Conservation (phyloP, 2,113 vertebrate genomes). For the Chrysochloris asiatica region DNA sequence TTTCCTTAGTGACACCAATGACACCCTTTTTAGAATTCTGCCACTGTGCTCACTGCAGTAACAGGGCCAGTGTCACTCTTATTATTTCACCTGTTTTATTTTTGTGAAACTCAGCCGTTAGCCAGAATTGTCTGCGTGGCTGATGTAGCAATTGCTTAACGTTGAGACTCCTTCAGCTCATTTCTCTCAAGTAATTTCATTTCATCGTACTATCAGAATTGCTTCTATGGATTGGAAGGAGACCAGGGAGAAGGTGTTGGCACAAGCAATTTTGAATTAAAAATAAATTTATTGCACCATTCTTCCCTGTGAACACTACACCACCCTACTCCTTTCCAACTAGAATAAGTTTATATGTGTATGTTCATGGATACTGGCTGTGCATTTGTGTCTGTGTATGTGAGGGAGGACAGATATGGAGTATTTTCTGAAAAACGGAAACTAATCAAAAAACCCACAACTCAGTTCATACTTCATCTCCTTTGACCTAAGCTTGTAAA, state of each 20-base stretch:
- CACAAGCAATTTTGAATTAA: slow-evolving; percentile 58
- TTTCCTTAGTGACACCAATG: background rate
- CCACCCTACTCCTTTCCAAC: fast-evolving
- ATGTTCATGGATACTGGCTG: background rate
- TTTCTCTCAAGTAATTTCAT: slow-evolving; percentile 87
- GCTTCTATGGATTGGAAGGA: slow-evolving; percentile 66
- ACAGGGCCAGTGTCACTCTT: slow-evolving; percentile 80
- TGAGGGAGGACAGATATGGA: background rate
- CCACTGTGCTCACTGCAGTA: slow-evolving; percentile 75
- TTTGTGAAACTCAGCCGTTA: slow-evolving; percentile 86
- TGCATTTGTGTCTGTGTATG: background rate
- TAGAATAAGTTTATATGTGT: background rate
- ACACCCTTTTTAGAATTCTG: slow-evolving; percentile 81
- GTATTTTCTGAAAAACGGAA: background rate
- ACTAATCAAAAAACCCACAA: background rate
- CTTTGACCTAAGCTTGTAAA: slow-evolving; percentile 57
- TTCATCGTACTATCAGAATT: slow-evolving; percentile 83
- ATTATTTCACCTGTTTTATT: slow-evolving; percentile 87
- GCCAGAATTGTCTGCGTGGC: slow-evolving; percentile 83
- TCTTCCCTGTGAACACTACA: background rate
- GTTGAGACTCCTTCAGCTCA: slow-evolving; percentile 83
- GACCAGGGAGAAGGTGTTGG: slow-evolving; percentile 20
- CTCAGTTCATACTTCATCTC: background rate
- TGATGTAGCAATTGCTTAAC: slow-evolving; percentile 84
- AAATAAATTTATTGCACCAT: background rate